A percentile compares a stretch with the other conserved stretches of the same genome.
These are phyloP conservation scores for Anthopleura sola DNA, from an alignment of 64 coral and sea anemone species.

Conservation along the genomic window DNA sequence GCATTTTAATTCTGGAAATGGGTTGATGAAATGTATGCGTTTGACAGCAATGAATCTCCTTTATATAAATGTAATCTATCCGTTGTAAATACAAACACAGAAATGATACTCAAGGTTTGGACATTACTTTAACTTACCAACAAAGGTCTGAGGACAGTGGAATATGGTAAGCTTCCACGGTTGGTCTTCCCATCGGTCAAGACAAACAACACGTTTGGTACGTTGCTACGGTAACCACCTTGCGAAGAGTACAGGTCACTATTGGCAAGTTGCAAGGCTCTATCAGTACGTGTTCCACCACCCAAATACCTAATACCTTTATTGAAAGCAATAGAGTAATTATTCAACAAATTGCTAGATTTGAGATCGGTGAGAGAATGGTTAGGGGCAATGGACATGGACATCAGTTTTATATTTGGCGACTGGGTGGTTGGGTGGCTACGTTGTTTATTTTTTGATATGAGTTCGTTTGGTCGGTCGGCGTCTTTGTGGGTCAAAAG, in stretches of 20 bases:
- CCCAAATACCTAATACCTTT: slow-evolving; percentile 25
- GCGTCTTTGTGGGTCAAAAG: too few species aligned
- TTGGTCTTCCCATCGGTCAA: slow-evolving; percentile 85
- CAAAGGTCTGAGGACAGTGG: slow-evolving; percentile 49
- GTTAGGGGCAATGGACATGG: too few species aligned
- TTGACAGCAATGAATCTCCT: not conserved
- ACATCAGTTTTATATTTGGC: too few species aligned
- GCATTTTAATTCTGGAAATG: too few species aligned
- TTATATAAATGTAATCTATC: not conserved
- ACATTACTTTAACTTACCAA: slow-evolving; percentile 23
- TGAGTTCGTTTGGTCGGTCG: too few species aligned
- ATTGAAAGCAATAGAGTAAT: not conserved
- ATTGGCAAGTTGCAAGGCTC: slow-evolving; percentile 47
- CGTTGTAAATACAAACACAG: too few species aligned
- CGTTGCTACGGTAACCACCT: slow-evolving; percentile 38
- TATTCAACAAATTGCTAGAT: not conserved
- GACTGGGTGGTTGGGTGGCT: too few species aligned
- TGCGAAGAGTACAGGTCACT: slow-evolving; percentile 23
- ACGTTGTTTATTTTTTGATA: too few species aligned
- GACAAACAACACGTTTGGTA: slow-evolving; percentile 63
- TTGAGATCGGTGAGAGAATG: too few species aligned
- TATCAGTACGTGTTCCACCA: slow-evolving; percentile 69
- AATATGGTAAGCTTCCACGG: slow-evolving; percentile 53
- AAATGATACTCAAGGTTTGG: too few species aligned
- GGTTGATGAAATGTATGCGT: too few species aligned